Evolutionary conservation across 2,888 invertebrate species (phyloP), one percentile per base, ranked within the genome.

Genomic region (Strigamia maritima): DNA sequence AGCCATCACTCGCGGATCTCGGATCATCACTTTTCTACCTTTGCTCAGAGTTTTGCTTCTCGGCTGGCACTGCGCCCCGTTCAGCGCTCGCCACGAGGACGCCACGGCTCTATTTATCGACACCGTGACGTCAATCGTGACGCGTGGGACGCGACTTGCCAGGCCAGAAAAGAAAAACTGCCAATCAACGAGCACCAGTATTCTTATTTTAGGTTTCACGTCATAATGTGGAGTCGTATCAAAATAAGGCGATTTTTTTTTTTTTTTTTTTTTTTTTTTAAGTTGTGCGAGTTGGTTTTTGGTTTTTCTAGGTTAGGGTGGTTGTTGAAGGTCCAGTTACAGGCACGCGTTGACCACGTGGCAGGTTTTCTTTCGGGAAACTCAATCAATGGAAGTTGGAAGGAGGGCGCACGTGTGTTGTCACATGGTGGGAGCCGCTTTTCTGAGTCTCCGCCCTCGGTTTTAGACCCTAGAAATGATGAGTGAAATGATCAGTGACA

Each of bases 11-110:
- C 31, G 75, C 31, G n/a, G n/a, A n/a, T n/a, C n/a, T n/a, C n/a
- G n/a, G n/a, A n/a, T n/a, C n/a, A n/a, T n/a, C n/a, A 35, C 75
- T 26, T 35, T 24, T 16, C 24, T 75, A 26, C 38, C 38, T 31
- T 31, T 35, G 75, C 38, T 35, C 2, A 28, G 75, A 22, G 75
- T 75, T n/a, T 28, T 75, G 75, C 14, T 35, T 35, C 77, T 19
- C 54, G 19, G 24, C 77, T 77, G 76, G 76, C 76, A 40, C 76
- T 76, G 76, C 76, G 76, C 75, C 75, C 76, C 44, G 76, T 76
- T 76, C 76, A 76, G 76, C 40, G 76, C 38, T 76, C 40, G 35
- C 40, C 24, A 24, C 28, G 35, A 24, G 49, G 49, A 49, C 26
- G 26, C 77, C 26, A 77, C 76, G 54, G 49, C 38, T 24, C 77